Evolutionary conservation across 2,888 invertebrate species (phyloP), one percentile per base, ranked within the genome.

Genomic region (Drosophila siamana): DNA sequence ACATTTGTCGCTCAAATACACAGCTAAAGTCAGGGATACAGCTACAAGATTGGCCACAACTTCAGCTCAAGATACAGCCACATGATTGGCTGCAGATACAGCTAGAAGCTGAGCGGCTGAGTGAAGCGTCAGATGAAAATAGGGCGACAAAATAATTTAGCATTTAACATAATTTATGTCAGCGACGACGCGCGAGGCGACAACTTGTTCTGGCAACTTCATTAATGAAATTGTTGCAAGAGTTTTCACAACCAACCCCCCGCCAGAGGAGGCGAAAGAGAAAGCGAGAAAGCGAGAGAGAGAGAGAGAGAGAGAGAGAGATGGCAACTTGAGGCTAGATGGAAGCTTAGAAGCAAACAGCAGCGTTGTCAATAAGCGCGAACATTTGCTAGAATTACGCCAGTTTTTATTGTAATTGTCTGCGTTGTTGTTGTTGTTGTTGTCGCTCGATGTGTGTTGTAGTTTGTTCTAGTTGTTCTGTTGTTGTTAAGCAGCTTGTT

Each of bases 81-180:
- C 44, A 59, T 19, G 30, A 8, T 26, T 0, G 26, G 26, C 7
- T n/a, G n/a, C 13, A 36, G 36, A 36, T 36, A 7, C 36, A 13
- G 36, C n/a, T 36, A 30, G 13, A 33, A 33, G 33, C 7, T 13
- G 5, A 2, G 13, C 1, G 9, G 28, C 5, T 15, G n/a, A 33
- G 47, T 7, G 13, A 46, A 36, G 36, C 41, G 54, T 30, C 41
- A 48, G 38, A 61, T 36, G 28, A 28, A 30, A 26, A 6, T 15
- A 44, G 24, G 43, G 36, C 50, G 64, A 41, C 63, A 55, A 50
- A 68, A 57, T 68, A 57, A 67, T 67, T 67, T 56, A 36, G 57
- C 67, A 67, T 67, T 68, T 57, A 68, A 38, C 68, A 67, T 67
- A 67, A 67, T 57, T 67, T 57, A 67, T 57, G 44, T 67, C 48